Evolutionary conservation across 1,140 invertebrate species (phyloP), one percentile per base, ranked within the genome.

Genomic region (Eufriesea mexicana): DNA sequence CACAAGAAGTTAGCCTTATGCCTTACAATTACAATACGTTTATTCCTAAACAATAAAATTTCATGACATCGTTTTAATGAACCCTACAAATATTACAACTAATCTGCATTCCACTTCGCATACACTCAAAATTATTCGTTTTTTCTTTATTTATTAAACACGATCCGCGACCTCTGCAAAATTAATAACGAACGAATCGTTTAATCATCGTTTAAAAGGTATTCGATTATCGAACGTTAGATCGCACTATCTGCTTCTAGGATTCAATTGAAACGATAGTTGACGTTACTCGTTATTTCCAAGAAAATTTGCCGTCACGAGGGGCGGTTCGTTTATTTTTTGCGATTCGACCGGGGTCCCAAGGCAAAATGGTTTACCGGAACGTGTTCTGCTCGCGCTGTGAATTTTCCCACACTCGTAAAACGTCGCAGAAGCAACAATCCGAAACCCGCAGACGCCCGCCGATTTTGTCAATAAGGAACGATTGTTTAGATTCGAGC

Each of bases 321-420:
- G 42, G 64, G 51, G 10, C 18, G 20, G 25, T 67, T 66, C 28
- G 79, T 81, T 75, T 81, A 67, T 81, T 81, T 67, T 76, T 54
- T 74, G 61, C 79, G 61, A 67, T 75, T 45, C 25, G 51, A 18
- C 23, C n/a, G 79, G 70, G 10, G 67, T 10, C 16, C 59, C 6
- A 23, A 61, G 51, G 64, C 76, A 64, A 20, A 47, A 76, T 42
- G 68, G 67, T 79, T 79, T 62, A 70, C 66, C 51, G 35, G 5
- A 57, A 42, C 25, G 49, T 47, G 49, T 28, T 81, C 67, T 61
- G 61, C 54, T 57, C 72, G 57, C 61, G 25, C 68, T 51, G 57
- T 73, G 70, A 75, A 81, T 75, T 84, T 84, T 84, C 83, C 71
- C 78, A 75, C 79, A 81, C 59, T 84, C 83, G 83, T 84, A 84